A percentile compares a stretch with the other conserved stretches of the same genome.
Evolutionary conservation across 2,888 invertebrate genomes (phyloP).

Genomic region (Cataglyphis altisquamis): DNA sequence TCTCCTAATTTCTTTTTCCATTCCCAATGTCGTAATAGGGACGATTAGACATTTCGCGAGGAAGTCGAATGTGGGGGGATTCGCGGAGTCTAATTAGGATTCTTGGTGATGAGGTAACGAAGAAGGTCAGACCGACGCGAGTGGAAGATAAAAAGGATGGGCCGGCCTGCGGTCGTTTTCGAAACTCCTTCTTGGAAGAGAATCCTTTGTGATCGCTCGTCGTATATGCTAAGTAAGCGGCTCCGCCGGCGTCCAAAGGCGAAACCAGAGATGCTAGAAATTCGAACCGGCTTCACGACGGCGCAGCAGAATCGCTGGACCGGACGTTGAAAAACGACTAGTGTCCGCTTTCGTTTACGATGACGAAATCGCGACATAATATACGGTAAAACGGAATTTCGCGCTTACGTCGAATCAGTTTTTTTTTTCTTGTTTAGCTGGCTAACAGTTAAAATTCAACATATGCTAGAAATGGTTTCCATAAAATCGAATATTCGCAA

Average conservation of each 20-base stretch:
- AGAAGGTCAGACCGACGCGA: slow-evolving; percentile 41
- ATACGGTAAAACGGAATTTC: slow-evolving; percentile 3
- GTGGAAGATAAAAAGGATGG: slow-evolving; percentile 22
- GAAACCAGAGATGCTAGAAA: slow-evolving; percentile 69
- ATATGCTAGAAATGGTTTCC: not conserved
- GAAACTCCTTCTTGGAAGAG: slow-evolving; percentile 64
- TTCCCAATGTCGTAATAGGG: slow-evolving; percentile 18
- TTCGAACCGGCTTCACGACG: slow-evolving; percentile 49
- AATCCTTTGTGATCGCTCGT: slow-evolving; percentile 58
- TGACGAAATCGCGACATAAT: slow-evolving; percentile 49
- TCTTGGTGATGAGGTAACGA: slow-evolving; percentile 36
- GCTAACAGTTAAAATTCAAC: not conserved
- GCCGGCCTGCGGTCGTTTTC: slow-evolving; percentile 25
- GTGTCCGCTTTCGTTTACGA: slow-evolving; percentile 50
- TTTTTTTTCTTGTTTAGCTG: not conserved
- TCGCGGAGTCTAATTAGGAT: slow-evolving; percentile 22
- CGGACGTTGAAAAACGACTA: slow-evolving; percentile 47
- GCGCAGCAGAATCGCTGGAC: slow-evolving; percentile 45
- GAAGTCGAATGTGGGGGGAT: not conserved
- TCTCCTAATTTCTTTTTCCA: not conserved
- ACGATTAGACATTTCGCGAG: slow-evolving; percentile 11
- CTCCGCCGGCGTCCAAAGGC: slow-evolving; percentile 58
- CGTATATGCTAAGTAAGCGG: slow-evolving; percentile 67
- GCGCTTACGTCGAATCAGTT: slow-evolving; percentile 4
- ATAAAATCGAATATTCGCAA: not conserved